Conservation (phyloP, 2,113 vertebrate species). For the Orientallactaga bullata region DNA sequence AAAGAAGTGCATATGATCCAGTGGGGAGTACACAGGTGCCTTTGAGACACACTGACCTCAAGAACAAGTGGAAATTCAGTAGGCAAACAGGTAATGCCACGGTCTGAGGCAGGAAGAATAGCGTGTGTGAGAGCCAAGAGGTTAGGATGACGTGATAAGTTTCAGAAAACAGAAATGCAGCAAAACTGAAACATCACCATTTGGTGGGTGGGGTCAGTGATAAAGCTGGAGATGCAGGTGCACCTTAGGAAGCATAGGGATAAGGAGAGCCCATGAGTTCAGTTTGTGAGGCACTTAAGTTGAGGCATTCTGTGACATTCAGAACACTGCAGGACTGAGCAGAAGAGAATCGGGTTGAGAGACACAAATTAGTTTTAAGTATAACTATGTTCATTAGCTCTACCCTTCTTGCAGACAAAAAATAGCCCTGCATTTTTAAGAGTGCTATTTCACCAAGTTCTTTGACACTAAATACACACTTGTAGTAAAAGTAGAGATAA, state of each 20-base stretch:
- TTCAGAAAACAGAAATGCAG: not conserved
- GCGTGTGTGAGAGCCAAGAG: not conserved
- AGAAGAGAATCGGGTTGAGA: not conserved
- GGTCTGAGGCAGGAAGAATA: not conserved
- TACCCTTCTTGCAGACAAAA: not conserved
- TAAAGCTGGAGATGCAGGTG: not conserved
- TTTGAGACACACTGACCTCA: not conserved
- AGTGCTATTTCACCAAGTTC: conserved; percentile 14
- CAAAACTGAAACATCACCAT: not conserved
- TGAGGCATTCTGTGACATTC: not conserved
- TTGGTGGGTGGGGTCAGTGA: not conserved
- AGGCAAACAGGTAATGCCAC: not conserved
- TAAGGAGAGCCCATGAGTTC: not conserved
- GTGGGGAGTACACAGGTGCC: too few relatives aligned
- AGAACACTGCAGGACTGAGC: not conserved
- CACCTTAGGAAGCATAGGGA: not conserved
- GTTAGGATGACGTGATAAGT: not conserved
- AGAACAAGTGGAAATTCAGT: not conserved
- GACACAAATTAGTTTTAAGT: not conserved
- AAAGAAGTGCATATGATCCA: not conserved
- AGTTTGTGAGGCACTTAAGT: not conserved
- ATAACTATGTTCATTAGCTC: not conserved
- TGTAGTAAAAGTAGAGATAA: not conserved
- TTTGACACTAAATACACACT: conserved; percentile 16
- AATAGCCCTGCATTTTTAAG: not conserved